These are phyloP conservation scores for Nymphalis polychloros DNA, from an alignment of 2,888 invertebrate species.

Conservation along the genomic window DNA sequence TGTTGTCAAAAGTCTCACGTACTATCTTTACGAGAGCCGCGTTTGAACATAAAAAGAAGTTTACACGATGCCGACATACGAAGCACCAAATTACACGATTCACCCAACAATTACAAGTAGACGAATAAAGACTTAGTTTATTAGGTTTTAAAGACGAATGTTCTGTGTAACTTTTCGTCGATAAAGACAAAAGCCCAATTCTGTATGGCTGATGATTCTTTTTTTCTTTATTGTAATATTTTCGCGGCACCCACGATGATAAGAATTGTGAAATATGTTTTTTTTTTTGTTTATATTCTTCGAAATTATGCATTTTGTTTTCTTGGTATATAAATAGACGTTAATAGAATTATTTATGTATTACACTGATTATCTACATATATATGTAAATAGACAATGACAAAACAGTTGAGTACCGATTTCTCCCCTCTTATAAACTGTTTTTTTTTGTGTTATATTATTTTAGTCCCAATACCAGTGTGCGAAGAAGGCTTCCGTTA, in stretches of 20 bases:
- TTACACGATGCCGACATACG: conserved; percentile 54
- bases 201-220: conserved; percentile 55
- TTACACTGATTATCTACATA: no score
- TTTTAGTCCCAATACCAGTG: no score
- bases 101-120: conserved; percentile 2
- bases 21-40: conserved; percentile 67
- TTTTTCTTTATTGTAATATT: conserved; percentile 58
- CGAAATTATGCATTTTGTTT: not conserved
- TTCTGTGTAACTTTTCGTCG: conserved; percentile 9
- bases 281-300: conserved; percentile 10
- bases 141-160: conserved; percentile 12
- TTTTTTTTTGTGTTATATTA: no score
- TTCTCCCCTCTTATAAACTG: no score
- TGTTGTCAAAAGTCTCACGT: conserved; percentile 76
- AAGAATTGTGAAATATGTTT: conserved; percentile 20
- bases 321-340: not conserved
- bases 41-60: conserved; percentile 74
- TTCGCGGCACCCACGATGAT: conserved; percentile 31
- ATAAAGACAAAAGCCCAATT: conserved; percentile 53
- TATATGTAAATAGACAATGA: no score
- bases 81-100: conserved; percentile 38
- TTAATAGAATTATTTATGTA: not conserved
- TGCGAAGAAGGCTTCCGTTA: no score
- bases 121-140: conserved; percentile 24
- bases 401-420: no score